Base-by-base conservation (phyloP, 2,113 vertebrate species). In the Perca fluviatilis region DNA sequence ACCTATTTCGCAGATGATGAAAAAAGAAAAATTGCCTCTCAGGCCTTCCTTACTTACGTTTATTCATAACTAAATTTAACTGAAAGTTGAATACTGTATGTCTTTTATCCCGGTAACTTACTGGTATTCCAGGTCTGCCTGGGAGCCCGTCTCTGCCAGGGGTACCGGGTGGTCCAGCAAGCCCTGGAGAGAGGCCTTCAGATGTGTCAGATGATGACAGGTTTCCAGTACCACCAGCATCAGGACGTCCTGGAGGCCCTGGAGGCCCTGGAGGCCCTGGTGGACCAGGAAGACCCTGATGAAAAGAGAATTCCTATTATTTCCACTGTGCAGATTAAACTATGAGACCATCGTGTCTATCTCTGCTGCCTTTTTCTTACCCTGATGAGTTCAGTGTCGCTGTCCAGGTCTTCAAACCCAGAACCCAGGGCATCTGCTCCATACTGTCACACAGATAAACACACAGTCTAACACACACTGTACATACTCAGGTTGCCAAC, bases 231-330 rank as follows among this genome's bases (percentile, higher is more conserved):
- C 93, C 94, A 67, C 95, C 96, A 0, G 93, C 94, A 67, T 95
- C 96, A 58, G 96, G 97, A 75, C 93, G 92, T 69, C 96, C 97
- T 1, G 96, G 96, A 69, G 96, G 96, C 1, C 97, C 97, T 0
- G 97, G 96, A 70, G 96, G 96, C 1, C 97, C 97, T 0, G 97
- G 97, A 40, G 40, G 96, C 1, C 97, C 97, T 0, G 97, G 96
- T 23, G 92, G 96, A 2, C 97, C 97, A 1, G 96, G 97, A 40
- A 92, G 94, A 82, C 97, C 97, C 97, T 98, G 62, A 65, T 56
- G 21, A 43, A 82, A 43, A 62, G 25, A 80, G 1, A 36, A 16
- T 36, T 18, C 0, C 4, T 27, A 33, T 6, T 23, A 36, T 19
- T 51, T 46, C 3, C 18, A 19, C 10, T 33, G 0, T 23, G 3